Evolutionary conservation across 1,140 invertebrate genomes (phyloP), one percentile per base, ranked within the genome.

Genomic region (Drosophila varians): DNA sequence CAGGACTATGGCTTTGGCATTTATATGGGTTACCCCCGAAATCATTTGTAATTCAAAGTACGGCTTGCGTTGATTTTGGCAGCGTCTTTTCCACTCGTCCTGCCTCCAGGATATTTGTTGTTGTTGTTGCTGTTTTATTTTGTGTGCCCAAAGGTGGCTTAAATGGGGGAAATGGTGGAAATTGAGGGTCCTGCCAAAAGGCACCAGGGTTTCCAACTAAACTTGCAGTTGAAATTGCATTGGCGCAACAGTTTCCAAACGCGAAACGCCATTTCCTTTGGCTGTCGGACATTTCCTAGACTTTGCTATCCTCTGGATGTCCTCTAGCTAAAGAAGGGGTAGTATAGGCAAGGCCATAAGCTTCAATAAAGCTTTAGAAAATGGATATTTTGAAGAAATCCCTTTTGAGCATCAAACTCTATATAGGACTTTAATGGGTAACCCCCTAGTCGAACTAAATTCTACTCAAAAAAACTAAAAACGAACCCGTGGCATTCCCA

Each of bases 31-130:
- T 21, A 1, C 26, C 70, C 74, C 21, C 31, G 42, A 64, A 52
- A 60, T 51, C 80, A 84, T 84, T 84, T 84, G 79, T 79, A 86
- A 84, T 84, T 84, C 79, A 86, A 84, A 86, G 72, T 79, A 61
- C 72, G 62, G 42, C 57, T 69, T 60, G 72, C 80, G 57, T 76
- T 84, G 80, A 84, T 84, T 86, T 84, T 38, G 38, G 46, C 57
- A 46, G 51, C 54, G 38, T 75, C 52, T 66, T 74, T 71, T 53
- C 19, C 31, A 49, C 46, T n/a, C 12, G 23, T 14, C 7, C 19
- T 26, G 38, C 36, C 60, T 38, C 16, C 6, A 23, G 28, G 60
- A 28, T 18, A 14, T 26, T 40, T 14, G 19, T 25, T 54, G 12
- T 11, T 36, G 14, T 25, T 55, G 12, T 40, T 16, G 0, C 4